Evolutionary conservation across 30 jellyfish, hydroid and myxozoan genomes (phyloP).

Genomic region (Morbakka virulenta): DNA sequence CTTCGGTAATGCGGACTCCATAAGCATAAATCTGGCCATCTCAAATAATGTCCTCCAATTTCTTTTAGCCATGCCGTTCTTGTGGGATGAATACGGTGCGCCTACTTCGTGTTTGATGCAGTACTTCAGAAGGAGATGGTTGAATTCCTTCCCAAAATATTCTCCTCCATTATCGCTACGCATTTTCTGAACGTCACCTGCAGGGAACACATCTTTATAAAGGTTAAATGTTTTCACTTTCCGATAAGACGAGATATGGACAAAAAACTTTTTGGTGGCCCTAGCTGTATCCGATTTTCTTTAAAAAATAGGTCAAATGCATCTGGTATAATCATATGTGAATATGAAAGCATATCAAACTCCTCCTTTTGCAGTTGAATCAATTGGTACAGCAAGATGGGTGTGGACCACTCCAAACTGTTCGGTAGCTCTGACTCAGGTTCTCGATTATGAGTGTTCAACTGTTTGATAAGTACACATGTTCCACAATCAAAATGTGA

Average conservation of each 20-base stretch:
- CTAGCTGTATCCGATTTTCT: constrained; percentile 43
- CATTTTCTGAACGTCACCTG: constrained; percentile 8
- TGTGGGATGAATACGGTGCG: constrained; percentile 75
- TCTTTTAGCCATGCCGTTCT: constrained; percentile 83
- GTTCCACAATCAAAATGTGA: constrained; percentile 40
- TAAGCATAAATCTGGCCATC: constrained; percentile 61
- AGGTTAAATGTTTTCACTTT: constrained; percentile 42
- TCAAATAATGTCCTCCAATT: constrained; percentile 70
- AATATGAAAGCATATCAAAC: constrained; percentile 39
- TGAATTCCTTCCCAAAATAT: constrained; percentile 20
- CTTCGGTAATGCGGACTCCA: constrained; percentile 46
- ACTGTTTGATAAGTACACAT: constrained; percentile 21
- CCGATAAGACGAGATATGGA: constrained; percentile 47
- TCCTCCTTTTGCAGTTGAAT: constrained; percentile 51
- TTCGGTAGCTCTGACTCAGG: constrained; percentile 51
- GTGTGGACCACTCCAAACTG: constrained; percentile 54
- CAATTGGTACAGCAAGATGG: constrained; percentile 58
- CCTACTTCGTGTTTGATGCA: constrained; percentile 37
- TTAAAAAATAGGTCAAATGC: constrained; percentile 44
- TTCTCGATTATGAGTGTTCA: constrained; percentile 39
- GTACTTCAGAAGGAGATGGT: constrained; percentile 16
- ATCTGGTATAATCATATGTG: constrained; percentile 44
- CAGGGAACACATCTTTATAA: constrained; percentile 21
- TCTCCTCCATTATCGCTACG: constrained; percentile 46
- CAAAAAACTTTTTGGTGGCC: constrained; percentile 55